Evolutionary conservation across 2,113 vertebrate species (phyloP).

Genomic region (Lucifuga dentata): DNA sequence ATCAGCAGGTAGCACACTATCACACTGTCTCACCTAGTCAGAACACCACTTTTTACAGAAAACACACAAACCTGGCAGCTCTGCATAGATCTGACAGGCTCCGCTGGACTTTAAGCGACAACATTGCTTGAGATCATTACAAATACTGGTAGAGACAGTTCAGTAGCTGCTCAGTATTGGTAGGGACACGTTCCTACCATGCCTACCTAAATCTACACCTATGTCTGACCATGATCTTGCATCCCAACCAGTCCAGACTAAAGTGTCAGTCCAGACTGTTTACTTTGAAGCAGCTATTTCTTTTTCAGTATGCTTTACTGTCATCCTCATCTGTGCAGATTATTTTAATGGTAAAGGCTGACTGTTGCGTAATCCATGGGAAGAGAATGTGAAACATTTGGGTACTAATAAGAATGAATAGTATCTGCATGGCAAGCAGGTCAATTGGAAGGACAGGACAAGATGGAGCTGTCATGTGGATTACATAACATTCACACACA

Average conservation of each 20-base stretch:
- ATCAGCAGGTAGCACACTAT: no score
- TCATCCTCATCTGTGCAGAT: not conserved
- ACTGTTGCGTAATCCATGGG: not conserved
- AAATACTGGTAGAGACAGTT: no score
- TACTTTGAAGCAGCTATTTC: not conserved
- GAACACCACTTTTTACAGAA: no score
- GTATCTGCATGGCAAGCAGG: constrained; percentile 5
- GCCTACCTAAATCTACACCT: no score
- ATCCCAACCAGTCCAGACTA: not conserved
- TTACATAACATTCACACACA: constrained; percentile 29
- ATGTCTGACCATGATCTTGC: not conserved
- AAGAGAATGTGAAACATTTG: constrained; percentile 35
- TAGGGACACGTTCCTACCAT: no score
- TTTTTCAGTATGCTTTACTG: not conserved
- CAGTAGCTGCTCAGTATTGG: no score
- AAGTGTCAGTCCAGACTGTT: constrained; percentile 24
- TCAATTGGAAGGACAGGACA: constrained; percentile 6
- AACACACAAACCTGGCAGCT: no score
- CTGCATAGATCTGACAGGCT: no score
- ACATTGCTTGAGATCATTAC: no score
- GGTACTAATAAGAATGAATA: constrained; percentile 39
- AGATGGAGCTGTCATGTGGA: constrained; percentile 7
- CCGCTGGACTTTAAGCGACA: no score
- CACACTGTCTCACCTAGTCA: no score
- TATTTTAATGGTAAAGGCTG: not conserved